A percentile compares a stretch with the other conserved stretches of the same genome.
These are phyloP conservation scores for Lasiommata megera DNA, from an alignment of 2,888 invertebrate species.

Conservation along the genomic window DNA sequence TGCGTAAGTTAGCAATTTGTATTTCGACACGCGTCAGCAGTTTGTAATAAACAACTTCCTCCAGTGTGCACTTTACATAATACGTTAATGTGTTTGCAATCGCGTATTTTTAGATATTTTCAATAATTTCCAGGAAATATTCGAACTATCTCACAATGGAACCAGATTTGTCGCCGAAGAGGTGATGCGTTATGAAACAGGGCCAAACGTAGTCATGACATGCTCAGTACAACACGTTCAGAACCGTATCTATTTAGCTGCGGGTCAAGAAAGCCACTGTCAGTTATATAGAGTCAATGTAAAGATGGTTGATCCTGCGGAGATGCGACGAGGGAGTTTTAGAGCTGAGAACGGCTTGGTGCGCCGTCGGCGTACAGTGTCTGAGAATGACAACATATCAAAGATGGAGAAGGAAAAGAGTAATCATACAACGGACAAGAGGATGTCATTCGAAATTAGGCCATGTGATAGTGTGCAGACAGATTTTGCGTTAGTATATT, in stretches of 20 bases:
- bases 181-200: constrained; percentile 94
- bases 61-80: constrained; percentile 9
- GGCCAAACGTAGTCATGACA: constrained; percentile 95
- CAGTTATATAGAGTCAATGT: constrained; percentile 89
- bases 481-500: constrained; percentile 84
- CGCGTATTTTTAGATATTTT: not conserved
- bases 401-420: constrained; percentile 68
- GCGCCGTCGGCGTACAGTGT: constrained; percentile 74
- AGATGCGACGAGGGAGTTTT: constrained; percentile 80
- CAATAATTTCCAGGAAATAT: constrained; percentile 89
- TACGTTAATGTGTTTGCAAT: not conserved
- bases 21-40: constrained; percentile 52
- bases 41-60: constrained; percentile 15
- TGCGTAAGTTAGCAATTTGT: constrained; percentile 9
- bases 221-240: constrained; percentile 88
- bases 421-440: constrained; percentile 75
- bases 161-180: constrained; percentile 92
- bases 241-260: constrained; percentile 89
- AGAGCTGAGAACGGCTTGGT: constrained; percentile 74
- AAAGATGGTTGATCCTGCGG: constrained; percentile 79
- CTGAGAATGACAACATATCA: constrained; percentile 76
- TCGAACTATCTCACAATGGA: constrained; percentile 93
- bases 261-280: constrained; percentile 95
- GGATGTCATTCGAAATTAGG: constrained; percentile 88
- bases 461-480: constrained; percentile 92